phyloP scores from a whole-genome alignment of 2,888 invertebrate genomes.

The Calliopum simillimum region DNA sequence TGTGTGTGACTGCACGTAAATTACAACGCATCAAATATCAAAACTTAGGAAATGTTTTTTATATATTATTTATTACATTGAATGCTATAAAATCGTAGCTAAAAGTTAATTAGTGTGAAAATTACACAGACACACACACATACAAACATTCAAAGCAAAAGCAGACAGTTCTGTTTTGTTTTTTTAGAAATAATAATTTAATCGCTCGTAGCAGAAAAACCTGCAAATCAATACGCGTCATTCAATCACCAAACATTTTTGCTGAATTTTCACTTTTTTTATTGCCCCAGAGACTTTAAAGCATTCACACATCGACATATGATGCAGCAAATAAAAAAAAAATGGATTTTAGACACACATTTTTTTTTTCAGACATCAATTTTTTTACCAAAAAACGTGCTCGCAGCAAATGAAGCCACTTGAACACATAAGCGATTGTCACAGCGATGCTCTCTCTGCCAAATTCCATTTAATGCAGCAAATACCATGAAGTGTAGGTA shows the following conservation, averaged over 20 bases:
- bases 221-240: not conserved
- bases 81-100: not conserved
- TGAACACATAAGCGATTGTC: slow-evolving; percentile 26
- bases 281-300: not conserved
- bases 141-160: not conserved
- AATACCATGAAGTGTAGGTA: no score
- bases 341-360: no score
- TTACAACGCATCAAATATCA: not conserved
- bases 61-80: not conserved
- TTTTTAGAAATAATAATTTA: not conserved
- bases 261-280: slow-evolving; percentile 14
- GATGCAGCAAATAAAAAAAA: no score
- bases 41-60: not conserved
- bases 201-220: not conserved
- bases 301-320: no score
- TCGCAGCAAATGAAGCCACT: slow-evolving; percentile 27
- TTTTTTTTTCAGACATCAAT: no score
- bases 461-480: no score
- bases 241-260: not conserved
- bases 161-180: not conserved
- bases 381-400: slow-evolving; percentile 21
- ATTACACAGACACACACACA: not conserved
- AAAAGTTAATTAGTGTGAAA: slow-evolving; percentile 15
- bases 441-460: not conserved
- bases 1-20: not conserved